Evolutionary conservation across 2,113 vertebrate genomes (phyloP), one percentile per base, ranked within the genome.

Genomic region (Aplodontia rufa): DNA sequence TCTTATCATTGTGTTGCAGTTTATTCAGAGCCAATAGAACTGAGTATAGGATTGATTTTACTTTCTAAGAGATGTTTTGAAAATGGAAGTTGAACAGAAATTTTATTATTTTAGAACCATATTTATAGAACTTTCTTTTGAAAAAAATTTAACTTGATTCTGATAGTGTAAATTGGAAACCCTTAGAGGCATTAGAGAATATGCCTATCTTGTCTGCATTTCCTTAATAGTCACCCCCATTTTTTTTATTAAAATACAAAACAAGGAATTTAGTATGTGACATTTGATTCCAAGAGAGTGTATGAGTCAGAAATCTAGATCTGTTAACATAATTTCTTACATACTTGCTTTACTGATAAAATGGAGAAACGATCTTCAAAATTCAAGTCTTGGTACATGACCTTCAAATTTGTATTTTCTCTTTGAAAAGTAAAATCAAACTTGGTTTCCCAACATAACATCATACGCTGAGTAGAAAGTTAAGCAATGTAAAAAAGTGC

Each of bases 351-450:
- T 47, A 49, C 64, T 75, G 4, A 64, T 62, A 53, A 49, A 79
- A 37, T 42, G 74, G 58, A 78, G 28, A 94, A 91, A 40, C 14
- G 1, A 11, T n/a, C 14, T 91, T n/a, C 30, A 69, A 66, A 91
- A 45, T 40, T 78, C 26, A 86, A n/a, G 17, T 2, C 8, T 96
- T 42, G 19, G 22, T 35, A 32, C 7, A 22, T 75, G 64, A 79
- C 26, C 28, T 93, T 92, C 35, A 91, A 11, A 49, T 88, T 64
- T 82, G 11, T 42, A 78, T 62, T 81, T 92, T 85, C 47, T 60
- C 45, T 42, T 79, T 75, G 19, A 74, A 83, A 74, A 87, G 6
- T 72, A 78, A 93, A 88, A 78, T 91, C 87, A 84, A 89, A 90
- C 72, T 68, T 87, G 22, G 2, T 53, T 75, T 96, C 14, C 76